Evolutionary conservation across 1,140 invertebrate species (phyloP).

Genomic region (Physella acuta): DNA sequence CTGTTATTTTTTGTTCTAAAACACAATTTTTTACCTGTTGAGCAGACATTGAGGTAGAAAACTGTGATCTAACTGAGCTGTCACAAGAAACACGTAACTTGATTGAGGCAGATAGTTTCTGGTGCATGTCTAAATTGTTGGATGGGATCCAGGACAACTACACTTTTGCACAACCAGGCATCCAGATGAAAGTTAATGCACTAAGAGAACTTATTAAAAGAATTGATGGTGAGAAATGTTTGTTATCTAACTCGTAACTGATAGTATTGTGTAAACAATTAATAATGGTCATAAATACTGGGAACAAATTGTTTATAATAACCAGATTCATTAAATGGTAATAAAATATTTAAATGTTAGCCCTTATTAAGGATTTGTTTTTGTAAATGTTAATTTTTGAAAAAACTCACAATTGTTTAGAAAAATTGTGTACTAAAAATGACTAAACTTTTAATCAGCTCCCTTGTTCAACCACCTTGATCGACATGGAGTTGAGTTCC

Average conservation of each 20-base stretch:
- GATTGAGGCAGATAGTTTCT: slow-evolving; percentile 98
- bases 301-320: no score
- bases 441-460: no score
- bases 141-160: slow-evolving; percentile 99
- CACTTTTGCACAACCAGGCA: slow-evolving; percentile 98
- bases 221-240: slow-evolving; percentile 76
- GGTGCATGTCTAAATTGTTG: slow-evolving; percentile 96
- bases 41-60: slow-evolving; percentile 83
- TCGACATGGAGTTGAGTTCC: slow-evolving; percentile 91
- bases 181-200: slow-evolving; percentile 87
- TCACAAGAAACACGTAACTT: slow-evolving; percentile 76
- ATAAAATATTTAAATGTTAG: no score
- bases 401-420: no score
- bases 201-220: slow-evolving; percentile 93
- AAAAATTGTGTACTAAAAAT: no score
- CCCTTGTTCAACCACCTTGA: slow-evolving; percentile 89
- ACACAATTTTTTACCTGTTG: no score
- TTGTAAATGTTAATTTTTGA: no score
- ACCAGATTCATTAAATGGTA: no score
- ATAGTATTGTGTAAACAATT: no score
- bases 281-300: no score
- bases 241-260: not conserved
- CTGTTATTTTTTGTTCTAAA: no score
- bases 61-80: slow-evolving; percentile 80
- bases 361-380: no score